phyloP scores from a whole-genome alignment of 2,888 invertebrate genomes.

The Brenthis ino region DNA sequence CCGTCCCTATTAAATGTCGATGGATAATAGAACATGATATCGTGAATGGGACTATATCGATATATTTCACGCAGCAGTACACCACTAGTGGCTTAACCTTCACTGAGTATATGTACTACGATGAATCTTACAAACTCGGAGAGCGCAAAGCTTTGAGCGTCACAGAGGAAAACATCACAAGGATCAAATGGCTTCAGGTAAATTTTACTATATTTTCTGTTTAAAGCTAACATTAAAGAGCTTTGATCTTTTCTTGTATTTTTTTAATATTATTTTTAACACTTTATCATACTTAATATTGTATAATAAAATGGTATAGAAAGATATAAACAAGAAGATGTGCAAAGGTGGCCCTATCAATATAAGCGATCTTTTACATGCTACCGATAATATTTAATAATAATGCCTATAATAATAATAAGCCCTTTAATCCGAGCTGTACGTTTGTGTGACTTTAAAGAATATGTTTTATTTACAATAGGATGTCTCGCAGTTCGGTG shows the following conservation, averaged over 20 bases:
- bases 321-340: too few species aligned
- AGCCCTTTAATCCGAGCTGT: too few species aligned
- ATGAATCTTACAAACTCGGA: slow-evolving; percentile 85
- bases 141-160: slow-evolving; percentile 86
- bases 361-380: too few species aligned
- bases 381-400: too few species aligned
- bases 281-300: too few species aligned
- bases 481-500: too few species aligned
- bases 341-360: too few species aligned
- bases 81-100: slow-evolving; percentile 89
- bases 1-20: slow-evolving; percentile 91
- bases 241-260: not conserved
- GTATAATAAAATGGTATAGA: too few species aligned
- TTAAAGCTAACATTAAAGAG: not conserved
- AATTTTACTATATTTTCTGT: slow-evolving; percentile 21
- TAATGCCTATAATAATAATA: too few species aligned
- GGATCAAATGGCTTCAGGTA: slow-evolving; percentile 82
- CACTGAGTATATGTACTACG: slow-evolving; percentile 89
- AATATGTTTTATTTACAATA: too few species aligned
- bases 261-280: not conserved
- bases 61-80: slow-evolving; percentile 94
- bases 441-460: too few species aligned
- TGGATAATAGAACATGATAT: slow-evolving; percentile 94
- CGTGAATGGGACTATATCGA: slow-evolving; percentile 88
- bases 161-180: slow-evolving; percentile 88